A percentile compares a stretch with the other conserved stretches of the same genome.
Conservation (phyloP, 2,113 vertebrate genomes). For the Leucopsar rothschildi region DNA sequence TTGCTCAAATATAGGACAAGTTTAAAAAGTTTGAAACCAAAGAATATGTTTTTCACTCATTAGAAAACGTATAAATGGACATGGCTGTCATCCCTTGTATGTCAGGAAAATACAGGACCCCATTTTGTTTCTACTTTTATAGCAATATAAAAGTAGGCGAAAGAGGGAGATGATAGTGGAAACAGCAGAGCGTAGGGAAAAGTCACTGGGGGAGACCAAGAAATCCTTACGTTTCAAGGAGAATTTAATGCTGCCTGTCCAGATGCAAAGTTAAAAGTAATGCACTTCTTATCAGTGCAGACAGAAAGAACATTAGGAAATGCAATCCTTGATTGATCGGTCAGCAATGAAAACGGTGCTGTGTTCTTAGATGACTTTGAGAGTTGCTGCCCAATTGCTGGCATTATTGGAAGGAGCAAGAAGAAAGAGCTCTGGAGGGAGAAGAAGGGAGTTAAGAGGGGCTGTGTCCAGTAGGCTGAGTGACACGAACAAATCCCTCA, state of each 20-base stretch:
- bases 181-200: neutral
- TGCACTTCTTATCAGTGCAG: neutral
- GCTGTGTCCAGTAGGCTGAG: neutral
- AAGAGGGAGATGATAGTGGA: neutral
- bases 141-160: neutral
- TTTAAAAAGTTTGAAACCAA: neutral
- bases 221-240: neutral
- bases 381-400: neutral
- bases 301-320: neutral
- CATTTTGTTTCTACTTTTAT: neutral
- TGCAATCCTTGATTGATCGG: neutral
- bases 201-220: neutral
- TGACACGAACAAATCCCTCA: neutral
- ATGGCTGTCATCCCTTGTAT: neutral
- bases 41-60: neutral
- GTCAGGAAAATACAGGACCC: neutral
- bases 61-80: neutral
- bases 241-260: neutral
- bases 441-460: neutral
- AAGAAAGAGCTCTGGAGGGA: neutral
- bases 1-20: neutral
- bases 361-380: neutral
- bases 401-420: neutral
- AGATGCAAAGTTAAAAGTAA: neutral
- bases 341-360: neutral